Conservation (phyloP, 1,140 invertebrate species). For the Ctenoplectra terminalis region DNA sequence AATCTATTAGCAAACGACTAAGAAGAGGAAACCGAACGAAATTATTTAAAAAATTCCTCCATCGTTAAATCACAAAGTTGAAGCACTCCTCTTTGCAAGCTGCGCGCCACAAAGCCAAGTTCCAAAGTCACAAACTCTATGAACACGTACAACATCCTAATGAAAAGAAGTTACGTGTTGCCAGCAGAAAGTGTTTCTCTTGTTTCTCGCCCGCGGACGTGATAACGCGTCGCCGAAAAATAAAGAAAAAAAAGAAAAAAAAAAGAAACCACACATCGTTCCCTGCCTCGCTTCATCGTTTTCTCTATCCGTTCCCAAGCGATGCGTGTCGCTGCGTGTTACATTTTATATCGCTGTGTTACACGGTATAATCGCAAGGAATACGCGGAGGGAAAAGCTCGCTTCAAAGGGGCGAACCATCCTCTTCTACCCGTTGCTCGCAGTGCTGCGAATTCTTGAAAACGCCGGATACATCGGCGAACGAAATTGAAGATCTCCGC, state of each 20-base stretch:
- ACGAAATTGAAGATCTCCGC: slow-evolving; percentile 32
- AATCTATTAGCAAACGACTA: too few species aligned
- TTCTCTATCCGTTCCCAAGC: neutral
- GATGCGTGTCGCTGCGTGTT: neutral
- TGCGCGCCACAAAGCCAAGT: neutral
- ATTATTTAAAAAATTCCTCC: neutral
- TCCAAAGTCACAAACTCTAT: neutral
- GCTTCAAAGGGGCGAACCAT: slow-evolving; percentile 2
- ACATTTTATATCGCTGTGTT: neutral
- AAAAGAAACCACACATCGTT: too few species aligned
- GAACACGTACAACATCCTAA: neutral
- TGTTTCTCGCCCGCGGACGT: neutral
- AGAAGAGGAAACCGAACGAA: neutral
- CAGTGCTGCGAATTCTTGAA: slow-evolving; percentile 18
- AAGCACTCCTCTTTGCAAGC: neutral
- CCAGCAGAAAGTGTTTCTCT: neutral
- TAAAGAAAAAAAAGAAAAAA: too few species aligned
- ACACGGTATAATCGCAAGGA: slow-evolving; percentile 15
- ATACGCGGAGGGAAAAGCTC: neutral
- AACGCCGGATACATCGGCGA: slow-evolving; percentile 21
- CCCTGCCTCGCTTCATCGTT: neutral
- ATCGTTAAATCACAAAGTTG: neutral
- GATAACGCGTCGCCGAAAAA: neutral
- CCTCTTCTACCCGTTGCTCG: neutral
- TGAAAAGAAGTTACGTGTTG: neutral